Evolutionary conservation across 1,140 invertebrate species (phyloP), one percentile per base, ranked within the genome.

Genomic region (Sycobia sp.): DNA sequence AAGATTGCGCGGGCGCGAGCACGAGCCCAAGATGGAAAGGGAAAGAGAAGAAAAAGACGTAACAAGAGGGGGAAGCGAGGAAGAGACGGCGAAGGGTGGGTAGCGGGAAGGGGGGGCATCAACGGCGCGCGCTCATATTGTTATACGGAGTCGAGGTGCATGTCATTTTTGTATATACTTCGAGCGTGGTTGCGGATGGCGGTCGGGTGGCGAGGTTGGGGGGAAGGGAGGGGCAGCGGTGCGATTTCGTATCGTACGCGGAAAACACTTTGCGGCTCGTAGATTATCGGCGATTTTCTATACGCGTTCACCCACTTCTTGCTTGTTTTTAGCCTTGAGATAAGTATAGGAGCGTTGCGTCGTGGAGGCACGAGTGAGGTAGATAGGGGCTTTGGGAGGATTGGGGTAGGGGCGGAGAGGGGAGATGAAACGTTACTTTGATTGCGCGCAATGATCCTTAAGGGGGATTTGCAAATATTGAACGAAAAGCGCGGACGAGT

Each of bases 271-370:
- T 62, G 59, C 50, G 27, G 22, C 43, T 49, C 43, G 39, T 27
- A 34, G 50, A 62, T 62, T 54, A 62, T 54, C 38, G 50, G 32
- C 39, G 59, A 62, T 62, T 62, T 62, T 62, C 50, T 62, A n/a
- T 18, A 14, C 27, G 23, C 59, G 49, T 27, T 62, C 59, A 47
- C 59, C 59, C 50, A 62, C 50, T 62, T 62, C 47, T 61, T 27
- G 58, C 38, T 53, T 36, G 23, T 56, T 56, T 41, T 56, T 32
- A 43, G 27, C 49, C 22, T 61, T 14, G 39, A 44, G 53, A 43
- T 55, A 55, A 55, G 53, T 55, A 55, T 55, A 55, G 18, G 18
- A n/a, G 29, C 43, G 27, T 32, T 32, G n/a, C 4, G 27, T 11
- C 29, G 29, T 11, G 29, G 5, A 32, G 29, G 29, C n/a, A 2